Base-by-base conservation (phyloP, 1,140 invertebrate species). In the Drosophila kanapiae region DNA sequence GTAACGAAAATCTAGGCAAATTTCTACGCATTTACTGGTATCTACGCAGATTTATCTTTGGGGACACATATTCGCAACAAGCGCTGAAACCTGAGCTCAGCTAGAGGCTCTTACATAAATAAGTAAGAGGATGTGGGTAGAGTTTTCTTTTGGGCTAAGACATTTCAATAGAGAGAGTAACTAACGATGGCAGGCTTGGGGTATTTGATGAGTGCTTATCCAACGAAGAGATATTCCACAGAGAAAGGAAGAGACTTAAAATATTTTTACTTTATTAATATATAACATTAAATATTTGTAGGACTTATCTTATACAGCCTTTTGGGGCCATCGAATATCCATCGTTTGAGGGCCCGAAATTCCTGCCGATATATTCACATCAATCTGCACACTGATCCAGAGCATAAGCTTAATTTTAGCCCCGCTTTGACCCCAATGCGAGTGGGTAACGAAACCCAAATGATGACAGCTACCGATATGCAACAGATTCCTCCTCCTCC, bases 391-490 rank as follows among this genome's bases (percentile, higher is more conserved):
- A 31, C 70, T 72, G 68, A 74, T 74, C 70, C 70, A 72, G 70
- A 74, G 70, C 69, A 71, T 43, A 49, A 31, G 42, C 64, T 60
- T 37, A 27, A 49, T 51, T 77, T 78, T 69, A 62, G 74, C 45
- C 67, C 72, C 59, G 57, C 65, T 69, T 65, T 88, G 84, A 84
- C 84, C 84, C 47, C 69, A 80, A 84, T 69, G 40, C 60, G 37
- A 70, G 65, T 57, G 62, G 51, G 53, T 62, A 86, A 62, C 64
- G 75, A 63, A 62, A 65, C 67, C 81, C 62, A 80, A 88, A 88
- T 84, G 84, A 88, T 88, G 84, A 88, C 81, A 90, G 85, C 84
- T 88, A 88, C 84, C 85, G 84, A 88, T 87, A 87, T 85, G 84
- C 63, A 68, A 48, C 71, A 23, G 53, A 54, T 54, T 35, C 18